These are phyloP conservation scores for Brachyistius frenatus DNA, from an alignment of 2,113 vertebrate genomes.

Conservation along the genomic window DNA sequence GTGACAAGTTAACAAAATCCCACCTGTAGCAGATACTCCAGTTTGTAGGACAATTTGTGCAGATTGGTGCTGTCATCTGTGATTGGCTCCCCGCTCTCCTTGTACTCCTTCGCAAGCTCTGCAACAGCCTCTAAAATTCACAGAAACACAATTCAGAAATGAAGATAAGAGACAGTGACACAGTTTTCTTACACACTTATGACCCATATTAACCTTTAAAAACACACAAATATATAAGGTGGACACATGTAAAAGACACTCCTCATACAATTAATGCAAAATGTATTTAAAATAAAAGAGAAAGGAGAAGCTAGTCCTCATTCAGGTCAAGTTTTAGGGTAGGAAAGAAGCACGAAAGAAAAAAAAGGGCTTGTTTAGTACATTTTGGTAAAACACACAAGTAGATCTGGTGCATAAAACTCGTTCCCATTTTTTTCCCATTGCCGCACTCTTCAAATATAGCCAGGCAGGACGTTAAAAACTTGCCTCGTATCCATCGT, in stretches of 20 bases:
- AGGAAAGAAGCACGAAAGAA: background rate
- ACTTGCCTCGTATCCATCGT: slow-evolving; percentile 77
- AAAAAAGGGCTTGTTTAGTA: background rate
- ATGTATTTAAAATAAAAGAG: too few species aligned
- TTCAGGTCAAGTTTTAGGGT: background rate
- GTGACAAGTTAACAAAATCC: slow-evolving; percentile 30
- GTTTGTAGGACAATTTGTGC: slow-evolving; percentile 96
- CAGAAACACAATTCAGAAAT: background rate
- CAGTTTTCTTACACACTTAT: background rate
- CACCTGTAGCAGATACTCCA: slow-evolving; percentile 98
- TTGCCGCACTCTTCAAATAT: background rate
- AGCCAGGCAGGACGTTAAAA: slow-evolving; percentile 6
- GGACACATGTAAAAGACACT: background rate
- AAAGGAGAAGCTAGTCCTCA: background rate
- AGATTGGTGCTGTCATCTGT: slow-evolving; percentile 94
- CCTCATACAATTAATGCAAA: too few species aligned
- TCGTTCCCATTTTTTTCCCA: background rate
- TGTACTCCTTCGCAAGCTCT: slow-evolving; percentile 92
- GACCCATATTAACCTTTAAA: background rate
- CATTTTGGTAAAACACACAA: background rate
- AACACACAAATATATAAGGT: slow-evolving; percentile 2
- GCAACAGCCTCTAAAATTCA: slow-evolving; percentile 90
- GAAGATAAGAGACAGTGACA: background rate
- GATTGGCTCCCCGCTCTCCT: slow-evolving; percentile 92
- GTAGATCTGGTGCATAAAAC: background rate